Evolutionary conservation across 23 tunicate species (phyloP), one percentile per base, ranked within the genome.

Genomic region (Clavelina lepadiformis): DNA sequence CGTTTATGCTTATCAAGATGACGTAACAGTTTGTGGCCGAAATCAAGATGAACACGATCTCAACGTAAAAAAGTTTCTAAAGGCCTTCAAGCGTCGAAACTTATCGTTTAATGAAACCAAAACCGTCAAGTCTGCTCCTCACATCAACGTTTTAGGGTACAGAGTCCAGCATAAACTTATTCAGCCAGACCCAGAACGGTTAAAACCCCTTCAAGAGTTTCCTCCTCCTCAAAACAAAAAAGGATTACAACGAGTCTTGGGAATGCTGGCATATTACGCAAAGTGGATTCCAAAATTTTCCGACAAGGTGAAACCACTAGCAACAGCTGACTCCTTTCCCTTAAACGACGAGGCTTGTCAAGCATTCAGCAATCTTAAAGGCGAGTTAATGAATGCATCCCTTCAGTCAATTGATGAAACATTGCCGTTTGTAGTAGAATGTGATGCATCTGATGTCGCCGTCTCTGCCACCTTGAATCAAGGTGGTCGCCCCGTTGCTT

Each of bases 401-500:
- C 31, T 74, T 3, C 46, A 24, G 2, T 33, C 73, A 3, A 66
- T 74, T 31, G 49, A 74, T 18, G 74, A 74, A 47, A 63, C 5
- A 24, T 15, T 47, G 36, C 79, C 60, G 11, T 74, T 74, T 33
- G 36, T 29, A 5, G 57, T 63, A 59, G 65, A 59, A 59, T 59
- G 50, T 37, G 69, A 63, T 36, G 69, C 69, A 6, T 63, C 51
- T 28, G 67, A 56, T 34, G 38, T 71, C 5, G 73, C 73, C 6
- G 27, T 68, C 13, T n/a, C 69, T 15, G 69, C 76, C 3, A 18
- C 24, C 4, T 47, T 63, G 6, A 63, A 38, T 31, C 79, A 73
- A 33, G 33, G 56, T 3, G 56, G 56, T 3, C 55, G 79, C 23
- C 56, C 79, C 7, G 79, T 73, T 25, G 79, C 68, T 3, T 73